Percentiles rank a stretch among this genome's conserved stretches.
These are phyloP conservation scores for Montipora capricornis DNA, from an alignment of 64 coral and sea anemone species.

Conservation along the genomic window DNA sequence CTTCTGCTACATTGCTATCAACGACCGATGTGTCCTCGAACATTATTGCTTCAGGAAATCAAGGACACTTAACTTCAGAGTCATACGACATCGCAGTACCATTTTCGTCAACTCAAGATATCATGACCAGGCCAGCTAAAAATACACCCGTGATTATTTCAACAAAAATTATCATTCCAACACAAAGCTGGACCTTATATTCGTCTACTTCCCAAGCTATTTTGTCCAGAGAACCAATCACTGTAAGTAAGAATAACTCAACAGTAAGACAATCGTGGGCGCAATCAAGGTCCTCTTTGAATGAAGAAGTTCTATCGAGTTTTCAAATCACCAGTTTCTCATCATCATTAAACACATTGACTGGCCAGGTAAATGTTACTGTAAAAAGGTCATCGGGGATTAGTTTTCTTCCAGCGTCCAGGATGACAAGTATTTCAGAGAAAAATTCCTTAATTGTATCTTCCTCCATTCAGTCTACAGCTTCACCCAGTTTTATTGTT, in stretches of 20 bases:
- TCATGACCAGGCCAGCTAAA: background rate
- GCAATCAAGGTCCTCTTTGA: background rate
- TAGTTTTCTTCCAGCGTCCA: background rate
- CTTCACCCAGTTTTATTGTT: background rate
- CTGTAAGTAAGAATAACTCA: background rate
- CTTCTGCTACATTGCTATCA: background rate
- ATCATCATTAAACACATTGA: background rate
- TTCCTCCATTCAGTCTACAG: background rate
- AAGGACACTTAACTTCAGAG: background rate
- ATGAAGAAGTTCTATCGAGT: background rate
- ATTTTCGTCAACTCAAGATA: background rate
- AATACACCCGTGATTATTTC: background rate
- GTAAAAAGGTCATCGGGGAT: background rate
- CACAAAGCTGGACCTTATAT: background rate
- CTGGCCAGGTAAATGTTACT: background rate
- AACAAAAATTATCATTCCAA: background rate
- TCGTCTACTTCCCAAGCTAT: background rate
- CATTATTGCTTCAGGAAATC: background rate
- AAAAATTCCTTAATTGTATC: background rate
- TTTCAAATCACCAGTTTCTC: background rate
- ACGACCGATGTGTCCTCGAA: background rate
- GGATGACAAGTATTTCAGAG: background rate
- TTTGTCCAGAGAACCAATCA: background rate
- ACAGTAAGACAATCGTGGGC: background rate
- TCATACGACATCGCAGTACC: background rate